Evolutionary conservation across 2,888 invertebrate genomes (phyloP), one percentile per base, ranked within the genome.

Genomic region (Drosophila subquinaria): DNA sequence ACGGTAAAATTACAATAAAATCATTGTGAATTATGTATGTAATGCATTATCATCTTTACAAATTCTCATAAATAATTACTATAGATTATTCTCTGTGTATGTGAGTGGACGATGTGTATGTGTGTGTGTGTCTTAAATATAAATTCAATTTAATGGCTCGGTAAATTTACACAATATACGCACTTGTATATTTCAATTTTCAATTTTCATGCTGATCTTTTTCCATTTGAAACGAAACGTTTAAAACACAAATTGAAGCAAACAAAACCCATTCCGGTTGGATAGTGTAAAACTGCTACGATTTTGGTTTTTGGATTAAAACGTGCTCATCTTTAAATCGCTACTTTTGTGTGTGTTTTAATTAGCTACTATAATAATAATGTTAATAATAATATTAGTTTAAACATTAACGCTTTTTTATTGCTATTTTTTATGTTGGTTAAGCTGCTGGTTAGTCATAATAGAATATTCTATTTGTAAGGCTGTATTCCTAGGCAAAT

Each of bases 1-100:
- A 92, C 92, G 92, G 92, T 92, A 91, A 92, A 92, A 91, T 92
- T 92, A 90, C 92, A 92, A 92, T 92, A 92, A 92, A 92, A 92
- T 92, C 90, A 91, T 88, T 88, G 68, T 69, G 77, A 84, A 59
- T 69, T 33, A 33, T 55, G 71, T 33, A 33, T 55, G 53, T 64
- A 43, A 23, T 27, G 48, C 30, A 30, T 30, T 53, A 20, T 59
- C 20, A 56, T 53, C 69, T 69, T 47, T 43, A 61, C 69, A 74
- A 60, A 57, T 63, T 76, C 51, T 82, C 65, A 53, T 77, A 80
- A 80, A 80, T 73, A 76, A 81, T 79, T 78, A 71, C 53, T 80
- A 72, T 84, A 74, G 77, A 75, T 69, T 72, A 33, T 64, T 69
- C 64, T 78, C 66, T 71, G 64, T 76, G 63, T 78, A 52, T 69